Evolutionary conservation across 2,113 vertebrate species (phyloP), one percentile per base, ranked within the genome.

Genomic region (Rhagologus leucostigma): DNA sequence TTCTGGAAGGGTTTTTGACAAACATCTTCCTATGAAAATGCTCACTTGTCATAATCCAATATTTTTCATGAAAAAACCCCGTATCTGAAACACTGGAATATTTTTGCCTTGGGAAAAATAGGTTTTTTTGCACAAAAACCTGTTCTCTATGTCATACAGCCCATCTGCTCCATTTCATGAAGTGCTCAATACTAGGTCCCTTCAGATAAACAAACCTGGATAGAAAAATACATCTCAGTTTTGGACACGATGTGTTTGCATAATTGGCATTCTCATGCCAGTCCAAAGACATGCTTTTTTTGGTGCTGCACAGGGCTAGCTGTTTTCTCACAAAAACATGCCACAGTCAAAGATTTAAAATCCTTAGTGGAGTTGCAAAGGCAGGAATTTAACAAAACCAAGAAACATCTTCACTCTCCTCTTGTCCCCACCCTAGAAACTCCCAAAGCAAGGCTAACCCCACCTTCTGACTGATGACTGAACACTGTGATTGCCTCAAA

Each of bases 151-250:
- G 35, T 13, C 30, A 55, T 11, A 44, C 8, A 86, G 42, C 24
- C 49, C 14, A 3, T 85, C 60, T 75, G 42, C 52, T 93, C 56
- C 20, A n/a, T 84, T 95, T 81, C 39, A 67, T 81, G 35, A 89
- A 70, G 35, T 64, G 68, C 63, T 57, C 86, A 78, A 70, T 39
- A 41, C 13, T 39, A 80, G 64, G 33, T 67, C 39, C 44, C 79
- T 93, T 90, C 83, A 93, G 71, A 86, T 49, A 93, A 95, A 95
- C 59, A 86, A 93, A 59, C 10, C 19, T n/a, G 24, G 37, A 90
- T 2, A 74, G 60, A 91, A 92, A 95, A 90, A 86, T 23, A 89
- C 10, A 74, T 90, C 64, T 92, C 24, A 15, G 15, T 69, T 92
- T 81, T 73, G 52, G 64, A 91, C 60, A 73, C 12, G 16, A 65